A percentile compares a stretch with the other conserved stretches of the same genome.
These are phyloP conservation scores for Erinaceus europaeus DNA, from an alignment of 2,113 vertebrate genomes.

Conservation along the genomic window DNA sequence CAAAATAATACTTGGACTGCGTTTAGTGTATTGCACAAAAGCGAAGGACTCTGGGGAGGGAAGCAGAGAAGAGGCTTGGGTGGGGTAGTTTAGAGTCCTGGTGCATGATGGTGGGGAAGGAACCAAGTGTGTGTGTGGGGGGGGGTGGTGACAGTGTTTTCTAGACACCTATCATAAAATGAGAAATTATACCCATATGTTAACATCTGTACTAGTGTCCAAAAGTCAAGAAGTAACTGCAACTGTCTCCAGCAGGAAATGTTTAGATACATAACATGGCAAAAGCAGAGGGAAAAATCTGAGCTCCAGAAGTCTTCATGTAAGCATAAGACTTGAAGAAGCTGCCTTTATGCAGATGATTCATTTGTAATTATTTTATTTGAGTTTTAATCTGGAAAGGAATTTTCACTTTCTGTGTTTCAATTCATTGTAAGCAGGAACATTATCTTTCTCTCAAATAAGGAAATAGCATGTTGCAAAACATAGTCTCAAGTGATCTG, in stretches of 20 bases:
- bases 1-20: too few relatives aligned
- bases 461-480: not conserved
- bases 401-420: not conserved
- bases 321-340: not conserved
- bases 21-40: too few relatives aligned
- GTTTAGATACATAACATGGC: not conserved
- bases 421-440: not conserved
- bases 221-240: not conserved
- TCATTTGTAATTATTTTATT: not conserved
- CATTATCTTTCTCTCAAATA: not conserved
- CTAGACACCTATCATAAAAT: too few relatives aligned
- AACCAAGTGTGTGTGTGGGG: too few relatives aligned
- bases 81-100: too few relatives aligned
- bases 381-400: not conserved
- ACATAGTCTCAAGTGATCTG: not conserved
- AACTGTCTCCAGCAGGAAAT: not conserved
- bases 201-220: too few relatives aligned
- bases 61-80: too few relatives aligned
- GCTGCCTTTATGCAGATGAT: not conserved
- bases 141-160: too few relatives aligned
- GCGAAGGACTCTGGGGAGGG: too few relatives aligned
- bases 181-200: too few relatives aligned
- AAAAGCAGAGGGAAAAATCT: not conserved
- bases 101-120: too few relatives aligned
- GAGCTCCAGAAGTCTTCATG: not conserved